Conservation (phyloP, 2,797 vertebrate genomes). For the Danio kyathit region DNA sequence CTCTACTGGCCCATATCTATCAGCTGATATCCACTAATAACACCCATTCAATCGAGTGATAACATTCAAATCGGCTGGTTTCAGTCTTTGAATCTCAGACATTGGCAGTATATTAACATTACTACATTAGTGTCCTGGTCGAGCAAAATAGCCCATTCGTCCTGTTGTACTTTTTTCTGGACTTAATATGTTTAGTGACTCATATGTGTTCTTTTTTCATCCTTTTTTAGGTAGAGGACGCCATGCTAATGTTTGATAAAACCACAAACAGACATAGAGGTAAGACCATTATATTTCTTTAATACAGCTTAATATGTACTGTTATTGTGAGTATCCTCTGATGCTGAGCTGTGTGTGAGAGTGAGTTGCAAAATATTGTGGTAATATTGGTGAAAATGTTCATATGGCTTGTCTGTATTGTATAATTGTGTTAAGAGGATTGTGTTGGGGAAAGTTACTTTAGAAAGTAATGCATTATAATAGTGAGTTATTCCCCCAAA, state of each 20-base stretch:
- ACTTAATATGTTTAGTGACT: background rate
- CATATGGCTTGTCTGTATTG: background rate
- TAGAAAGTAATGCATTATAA: too few species aligned
- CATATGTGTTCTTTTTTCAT: slow-evolving; percentile 42
- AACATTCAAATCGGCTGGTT: too few species aligned
- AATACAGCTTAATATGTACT: background rate
- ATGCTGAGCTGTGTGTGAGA: slow-evolving; percentile 61
- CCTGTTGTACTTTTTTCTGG: too few species aligned
- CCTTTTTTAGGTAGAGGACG: slow-evolving; percentile 93
- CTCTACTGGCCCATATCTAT: too few species aligned
- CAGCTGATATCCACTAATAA: too few species aligned
- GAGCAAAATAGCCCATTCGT: background rate
- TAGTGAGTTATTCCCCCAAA: too few species aligned
- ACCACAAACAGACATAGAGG: slow-evolving; percentile 99
- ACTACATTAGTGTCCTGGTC: background rate
- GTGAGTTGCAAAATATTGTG: background rate
- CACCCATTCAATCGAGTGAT: too few species aligned
- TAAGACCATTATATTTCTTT: slow-evolving; percentile 74
- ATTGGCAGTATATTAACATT: too few species aligned
- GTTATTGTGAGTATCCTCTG: background rate
- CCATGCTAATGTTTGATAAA: slow-evolving; percentile 99
- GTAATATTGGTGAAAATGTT: background rate
- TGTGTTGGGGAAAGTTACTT: background rate
- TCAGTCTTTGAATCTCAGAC: too few species aligned
- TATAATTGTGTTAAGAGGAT: background rate